A percentile compares a stretch with the other conserved stretches of the same genome.
phyloP scores from a whole-genome alignment of 2,888 invertebrate genomes.

The Polydrusus cervinus region DNA sequence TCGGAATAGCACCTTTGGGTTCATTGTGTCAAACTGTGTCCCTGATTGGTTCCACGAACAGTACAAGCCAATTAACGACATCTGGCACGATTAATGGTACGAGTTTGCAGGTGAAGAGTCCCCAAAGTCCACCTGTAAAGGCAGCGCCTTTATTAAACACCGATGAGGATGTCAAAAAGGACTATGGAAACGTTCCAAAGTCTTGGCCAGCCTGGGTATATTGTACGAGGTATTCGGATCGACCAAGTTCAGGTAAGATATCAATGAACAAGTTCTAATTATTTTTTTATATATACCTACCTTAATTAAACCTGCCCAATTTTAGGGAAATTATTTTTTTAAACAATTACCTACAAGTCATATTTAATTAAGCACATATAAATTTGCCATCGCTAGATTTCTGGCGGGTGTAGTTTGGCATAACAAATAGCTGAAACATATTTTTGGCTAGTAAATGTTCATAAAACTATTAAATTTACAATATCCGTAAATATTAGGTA shows the following conservation, averaged over 20 bases:
- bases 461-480: too few relatives aligned
- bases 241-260: conserved; percentile 87
- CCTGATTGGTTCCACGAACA: conserved; percentile 71
- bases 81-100: conserved; percentile 1
- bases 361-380: too few relatives aligned
- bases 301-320: too few relatives aligned
- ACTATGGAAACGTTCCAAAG: conserved; percentile 68
- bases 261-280: too few relatives aligned
- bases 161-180: conserved; percentile 59
- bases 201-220: conserved; percentile 99
- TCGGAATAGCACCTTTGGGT: conserved; percentile 76
- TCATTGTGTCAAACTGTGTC: conserved; percentile 82
- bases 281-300: too few relatives aligned
- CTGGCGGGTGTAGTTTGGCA: too few relatives aligned
- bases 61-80: background rate
- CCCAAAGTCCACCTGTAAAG: conserved; percentile 23
- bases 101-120: conserved; percentile 3
- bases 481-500: too few relatives aligned
- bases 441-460: too few relatives aligned
- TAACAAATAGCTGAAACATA: too few relatives aligned
- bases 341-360: too few relatives aligned
- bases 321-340: too few relatives aligned
- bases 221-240: conserved; percentile 95
- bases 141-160: conserved; percentile 21
- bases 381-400: too few relatives aligned